phyloP scores from a whole-genome alignment of 2,113 vertebrate genomes.

The Ginglymostoma cirratum region DNA sequence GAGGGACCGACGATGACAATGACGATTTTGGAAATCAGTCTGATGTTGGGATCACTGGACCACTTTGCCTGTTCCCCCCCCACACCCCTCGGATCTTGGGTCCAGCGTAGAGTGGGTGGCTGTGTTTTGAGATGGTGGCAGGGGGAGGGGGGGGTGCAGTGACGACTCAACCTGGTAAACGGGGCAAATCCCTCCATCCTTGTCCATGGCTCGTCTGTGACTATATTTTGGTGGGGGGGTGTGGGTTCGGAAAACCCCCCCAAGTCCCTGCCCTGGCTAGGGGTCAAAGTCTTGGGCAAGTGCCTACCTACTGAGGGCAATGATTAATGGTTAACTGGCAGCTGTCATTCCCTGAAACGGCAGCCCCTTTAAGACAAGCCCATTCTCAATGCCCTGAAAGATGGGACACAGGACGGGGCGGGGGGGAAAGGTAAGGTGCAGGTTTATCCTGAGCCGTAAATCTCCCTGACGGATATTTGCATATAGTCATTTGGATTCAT shows the following conservation, averaged over 20 bases:
- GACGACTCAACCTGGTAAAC: no score
- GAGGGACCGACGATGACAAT: no score
- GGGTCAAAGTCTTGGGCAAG: not conserved
- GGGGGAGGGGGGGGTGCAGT: no score
- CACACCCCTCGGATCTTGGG: no score
- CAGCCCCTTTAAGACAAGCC: not conserved
- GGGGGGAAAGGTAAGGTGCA: not conserved
- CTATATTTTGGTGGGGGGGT: no score
- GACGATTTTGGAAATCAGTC: no score
- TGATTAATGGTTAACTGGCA: not conserved
- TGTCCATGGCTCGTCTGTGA: no score
- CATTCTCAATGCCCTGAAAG: not conserved
- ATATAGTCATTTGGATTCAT: slow-evolving; percentile 30
- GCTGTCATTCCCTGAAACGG: not conserved
- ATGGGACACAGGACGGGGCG: not conserved
- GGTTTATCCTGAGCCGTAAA: not conserved
- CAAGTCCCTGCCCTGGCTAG: not conserved
- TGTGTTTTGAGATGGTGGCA: no score
- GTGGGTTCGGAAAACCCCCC: not conserved
- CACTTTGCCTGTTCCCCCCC: not conserved
- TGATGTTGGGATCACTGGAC: no score
- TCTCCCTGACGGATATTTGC: slow-evolving; percentile 33
- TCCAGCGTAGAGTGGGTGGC: no score
- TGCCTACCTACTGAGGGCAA: not conserved
- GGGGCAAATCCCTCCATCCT: no score